Evolutionary conservation across 2,888 invertebrate genomes (phyloP), one percentile per base, ranked within the genome.

Genomic region (Polia nebulosa): DNA sequence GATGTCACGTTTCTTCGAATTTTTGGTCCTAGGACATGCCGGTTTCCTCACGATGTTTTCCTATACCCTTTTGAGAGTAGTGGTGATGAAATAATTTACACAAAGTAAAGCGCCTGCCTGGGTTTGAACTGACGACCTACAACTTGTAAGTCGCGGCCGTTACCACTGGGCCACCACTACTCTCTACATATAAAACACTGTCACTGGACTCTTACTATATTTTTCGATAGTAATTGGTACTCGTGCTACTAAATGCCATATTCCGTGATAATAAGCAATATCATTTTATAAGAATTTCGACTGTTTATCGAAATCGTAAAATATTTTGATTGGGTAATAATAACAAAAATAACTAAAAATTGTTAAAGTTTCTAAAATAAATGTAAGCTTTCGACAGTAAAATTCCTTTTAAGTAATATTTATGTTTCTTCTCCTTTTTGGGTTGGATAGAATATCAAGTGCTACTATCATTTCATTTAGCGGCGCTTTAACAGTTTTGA

Each of bases 231-330:
- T 17, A 36, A 7, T 20, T 29, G n/a, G n/a, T 51, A 13, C 13
- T n/a, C 2, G 11, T 51, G 29, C 27, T 51, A 20, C 29, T 13
- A 15, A 25, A 39, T 49, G 29, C 62, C 49, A 15, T 39, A 39
- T 44, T 44, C 44, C 51, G n/a, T 65, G 36, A 34, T 20, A 11
- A 27, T 45, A 29, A 36, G 17, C 36, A 61, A 34, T 57, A n/a
- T 15, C 6, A n/a, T 57, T 41, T 25, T 20, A 22, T 0, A n/a
- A 13, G 6, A 32, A n/a, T 52, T 57, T 55, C n/a, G 0, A 41
- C 11, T 44, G 20, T 32, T 47, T 61, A 49, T 74, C 11, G 45
- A n/a, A 34, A 74, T 41, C 45, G 15, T 74, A 55, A 74, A 67
- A 59, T 45, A 29, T 17, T 63, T 59, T 62, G n/a, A 49, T 25